Evolutionary conservation across 2,113 vertebrate species (phyloP).

Genomic region (Gallinago paraguaiae): DNA sequence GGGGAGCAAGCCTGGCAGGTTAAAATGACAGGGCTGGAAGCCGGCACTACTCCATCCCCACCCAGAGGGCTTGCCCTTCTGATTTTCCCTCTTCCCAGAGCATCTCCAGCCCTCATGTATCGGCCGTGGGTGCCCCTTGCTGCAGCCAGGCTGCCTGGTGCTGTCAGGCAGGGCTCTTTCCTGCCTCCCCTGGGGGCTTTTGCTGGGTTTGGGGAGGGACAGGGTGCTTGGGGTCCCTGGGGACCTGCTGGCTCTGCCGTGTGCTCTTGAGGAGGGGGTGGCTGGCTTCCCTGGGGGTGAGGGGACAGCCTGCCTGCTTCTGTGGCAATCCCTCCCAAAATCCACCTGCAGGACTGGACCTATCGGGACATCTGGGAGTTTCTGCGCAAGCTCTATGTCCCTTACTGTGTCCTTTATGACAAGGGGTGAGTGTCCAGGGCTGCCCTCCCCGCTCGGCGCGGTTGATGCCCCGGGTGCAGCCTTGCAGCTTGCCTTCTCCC

Average conservation of each 20-base stretch:
- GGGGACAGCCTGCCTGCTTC: background rate
- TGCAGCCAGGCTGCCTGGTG: background rate
- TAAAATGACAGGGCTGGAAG: rapidly evolving
- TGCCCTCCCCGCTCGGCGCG: rapidly evolving
- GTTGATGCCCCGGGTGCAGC: background rate
- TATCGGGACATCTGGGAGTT: conserved; percentile 97
- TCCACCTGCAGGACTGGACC: conserved; percentile 86
- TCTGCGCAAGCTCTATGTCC: conserved; percentile 87
- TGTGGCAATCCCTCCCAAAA: background rate
- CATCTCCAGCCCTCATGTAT: background rate
- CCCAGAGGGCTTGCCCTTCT: background rate
- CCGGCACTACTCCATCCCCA: no score
- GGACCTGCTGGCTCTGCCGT: background rate
- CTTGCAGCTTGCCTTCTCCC: background rate
- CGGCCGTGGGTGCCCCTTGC: background rate
- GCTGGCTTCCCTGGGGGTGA: background rate
- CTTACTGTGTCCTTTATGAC: conserved; percentile 95
- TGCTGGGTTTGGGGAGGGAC: background rate
- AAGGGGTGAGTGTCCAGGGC: conserved; percentile 82
- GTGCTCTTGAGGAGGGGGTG: background rate
- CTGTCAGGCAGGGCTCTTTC: background rate
- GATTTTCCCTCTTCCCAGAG: background rate
- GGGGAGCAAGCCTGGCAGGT: background rate
- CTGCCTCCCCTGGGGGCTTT: background rate
- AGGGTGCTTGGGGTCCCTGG: background rate